Conservation (phyloP, 2,797 vertebrate species). For the Sebastes oblongus region DNA sequence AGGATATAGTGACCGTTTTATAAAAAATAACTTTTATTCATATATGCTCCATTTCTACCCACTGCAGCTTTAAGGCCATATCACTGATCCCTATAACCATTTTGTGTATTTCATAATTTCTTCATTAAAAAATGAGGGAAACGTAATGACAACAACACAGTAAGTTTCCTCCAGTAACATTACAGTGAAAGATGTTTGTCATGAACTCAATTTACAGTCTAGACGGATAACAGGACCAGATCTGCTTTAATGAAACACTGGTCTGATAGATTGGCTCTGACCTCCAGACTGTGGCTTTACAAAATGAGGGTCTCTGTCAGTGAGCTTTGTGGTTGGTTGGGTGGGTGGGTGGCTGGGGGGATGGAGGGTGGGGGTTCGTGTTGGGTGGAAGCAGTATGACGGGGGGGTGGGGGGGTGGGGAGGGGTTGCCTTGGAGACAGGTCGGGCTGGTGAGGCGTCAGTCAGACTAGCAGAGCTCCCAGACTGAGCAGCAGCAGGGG, state of each 20-base stretch:
- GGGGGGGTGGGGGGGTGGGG: background rate
- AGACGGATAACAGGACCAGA: background rate
- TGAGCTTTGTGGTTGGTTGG: background rate
- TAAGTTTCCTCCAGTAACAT: too few species aligned
- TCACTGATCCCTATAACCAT: too few species aligned
- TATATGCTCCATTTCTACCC: too few species aligned
- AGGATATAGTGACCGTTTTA: too few species aligned
- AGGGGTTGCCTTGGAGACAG: constrained; percentile 39
- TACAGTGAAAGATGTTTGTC: too few species aligned
- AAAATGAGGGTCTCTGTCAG: constrained; percentile 18
- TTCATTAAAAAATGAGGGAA: too few species aligned
- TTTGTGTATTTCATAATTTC: too few species aligned
- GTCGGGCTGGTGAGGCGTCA: constrained; percentile 37
- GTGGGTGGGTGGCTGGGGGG: background rate
- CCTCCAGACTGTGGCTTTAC: constrained; percentile 60
- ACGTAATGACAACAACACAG: too few species aligned
- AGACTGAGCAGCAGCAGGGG: constrained; percentile 63
- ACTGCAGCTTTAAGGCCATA: too few species aligned
- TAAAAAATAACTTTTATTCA: too few species aligned
- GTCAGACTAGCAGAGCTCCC: constrained; percentile 65
- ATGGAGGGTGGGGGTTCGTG: background rate
- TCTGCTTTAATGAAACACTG: background rate
- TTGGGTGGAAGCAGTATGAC: constrained; percentile 37
- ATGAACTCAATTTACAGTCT: background rate
- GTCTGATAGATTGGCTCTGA: background rate